A percentile compares a stretch with the other conserved stretches of the same genome.
Conservation (phyloP, 2,888 invertebrate genomes). For the Clanis bilineata region DNA sequence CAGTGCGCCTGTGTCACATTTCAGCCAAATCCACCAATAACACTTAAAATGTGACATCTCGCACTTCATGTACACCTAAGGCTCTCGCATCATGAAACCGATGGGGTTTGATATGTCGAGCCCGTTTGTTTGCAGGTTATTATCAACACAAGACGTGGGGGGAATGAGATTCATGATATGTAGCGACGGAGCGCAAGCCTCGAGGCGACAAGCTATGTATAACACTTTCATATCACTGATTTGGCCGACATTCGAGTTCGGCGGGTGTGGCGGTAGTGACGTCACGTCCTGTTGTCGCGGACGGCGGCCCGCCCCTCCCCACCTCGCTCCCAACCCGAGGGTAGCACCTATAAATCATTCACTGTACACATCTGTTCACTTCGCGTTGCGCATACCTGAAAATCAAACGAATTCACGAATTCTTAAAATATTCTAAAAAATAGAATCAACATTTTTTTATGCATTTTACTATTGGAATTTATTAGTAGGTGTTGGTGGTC, state of each 20-base stretch:
- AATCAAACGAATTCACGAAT: neutral
- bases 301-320: conserved; percentile 25
- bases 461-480: no score
- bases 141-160: conserved; percentile 2
- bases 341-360: conserved; percentile 73
- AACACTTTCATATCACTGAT: conserved; percentile 14
- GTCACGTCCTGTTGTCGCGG: neutral
- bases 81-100: conserved; percentile 3
- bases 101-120: conserved; percentile 28
- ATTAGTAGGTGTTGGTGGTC: no score
- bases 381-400: conserved; percentile 30
- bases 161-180: conserved; percentile 76
- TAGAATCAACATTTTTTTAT: no score
- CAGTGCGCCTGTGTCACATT: neutral
- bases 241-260: conserved; percentile 17
- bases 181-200: conserved; percentile 64
- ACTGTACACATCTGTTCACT: conserved; percentile 69
- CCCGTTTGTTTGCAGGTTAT: neutral
- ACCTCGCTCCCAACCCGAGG: conserved; percentile 47
- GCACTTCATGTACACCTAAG: conserved; percentile 16
- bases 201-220: conserved; percentile 52
- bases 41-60: conserved; percentile 5
- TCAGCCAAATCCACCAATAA: neutral
- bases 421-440: no score
- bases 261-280: conserved; percentile 1